Percentiles rank a stretch among this genome's conserved stretches.
Evolutionary conservation across 92 coral and sea anemone species (phyloP).

Genomic region (Parazoanthus swiftii): DNA sequence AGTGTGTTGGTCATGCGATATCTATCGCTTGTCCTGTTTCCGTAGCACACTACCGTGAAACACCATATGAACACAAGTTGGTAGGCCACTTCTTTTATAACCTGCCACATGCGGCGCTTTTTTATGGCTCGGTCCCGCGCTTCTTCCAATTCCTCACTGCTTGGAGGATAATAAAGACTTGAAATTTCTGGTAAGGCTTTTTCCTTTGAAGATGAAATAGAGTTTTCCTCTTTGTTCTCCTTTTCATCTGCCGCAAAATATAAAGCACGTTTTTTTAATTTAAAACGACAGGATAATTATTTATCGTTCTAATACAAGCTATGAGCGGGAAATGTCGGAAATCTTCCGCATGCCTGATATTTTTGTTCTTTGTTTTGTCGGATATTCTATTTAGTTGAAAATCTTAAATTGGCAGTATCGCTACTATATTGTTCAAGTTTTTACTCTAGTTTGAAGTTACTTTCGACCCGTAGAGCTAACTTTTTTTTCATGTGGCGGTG

Average conservation of each 20-base stretch:
- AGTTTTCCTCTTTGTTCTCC: not conserved
- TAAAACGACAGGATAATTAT: too few species aligned
- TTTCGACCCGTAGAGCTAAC: too few species aligned
- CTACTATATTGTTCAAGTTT: too few species aligned
- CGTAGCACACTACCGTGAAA: slow-evolving; percentile 35
- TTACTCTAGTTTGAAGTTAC: too few species aligned
- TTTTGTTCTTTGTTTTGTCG: too few species aligned
- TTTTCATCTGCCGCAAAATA: not conserved
- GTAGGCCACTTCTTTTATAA: slow-evolving; percentile 13
- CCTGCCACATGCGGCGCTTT: slow-evolving; percentile 19
- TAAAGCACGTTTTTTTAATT: too few species aligned
- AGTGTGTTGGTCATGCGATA: slow-evolving; percentile 14
- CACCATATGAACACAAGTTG: slow-evolving; percentile 37
- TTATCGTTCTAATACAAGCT: too few species aligned
- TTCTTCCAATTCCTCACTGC: slow-evolving; percentile 14
- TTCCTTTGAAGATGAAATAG: not conserved
- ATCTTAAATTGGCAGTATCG: too few species aligned
- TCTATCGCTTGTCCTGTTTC: slow-evolving; percentile 34
- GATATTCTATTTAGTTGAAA: too few species aligned
- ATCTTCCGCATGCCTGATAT: too few species aligned
- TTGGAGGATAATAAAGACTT: slow-evolving; percentile 12
- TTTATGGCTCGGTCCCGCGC: slow-evolving; percentile 14
- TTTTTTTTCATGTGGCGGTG: too few species aligned
- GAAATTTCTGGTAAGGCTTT: not conserved
- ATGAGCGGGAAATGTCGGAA: too few species aligned